A percentile compares a stretch with the other conserved stretches of the same genome.
phyloP scores from a whole-genome alignment of 2,113 vertebrate genomes.

The Aleadryas rufinucha region DNA sequence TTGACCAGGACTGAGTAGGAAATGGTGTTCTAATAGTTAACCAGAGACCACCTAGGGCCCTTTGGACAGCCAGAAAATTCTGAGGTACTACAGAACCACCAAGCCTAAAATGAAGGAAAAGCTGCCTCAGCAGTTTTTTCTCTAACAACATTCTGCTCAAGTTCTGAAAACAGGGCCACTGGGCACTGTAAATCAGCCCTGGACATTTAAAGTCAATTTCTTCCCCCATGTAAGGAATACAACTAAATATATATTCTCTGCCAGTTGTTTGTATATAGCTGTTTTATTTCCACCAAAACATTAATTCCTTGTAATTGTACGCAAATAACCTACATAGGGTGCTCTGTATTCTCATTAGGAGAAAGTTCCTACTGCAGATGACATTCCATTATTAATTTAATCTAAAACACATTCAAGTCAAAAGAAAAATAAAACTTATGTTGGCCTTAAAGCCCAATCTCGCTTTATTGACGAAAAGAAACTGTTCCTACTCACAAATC shows the following conservation, averaged over 20 bases:
- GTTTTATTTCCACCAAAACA: background rate
- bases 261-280: background rate
- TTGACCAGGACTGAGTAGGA: background rate
- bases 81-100: background rate
- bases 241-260: background rate
- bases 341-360: background rate
- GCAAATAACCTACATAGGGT: background rate
- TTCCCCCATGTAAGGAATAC: background rate
- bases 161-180: background rate
- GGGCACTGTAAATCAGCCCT: background rate
- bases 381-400: background rate
- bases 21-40: background rate
- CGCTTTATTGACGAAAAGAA: background rate
- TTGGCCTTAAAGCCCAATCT: background rate
- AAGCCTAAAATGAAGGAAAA: background rate
- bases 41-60: background rate
- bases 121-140: background rate
- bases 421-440: background rate
- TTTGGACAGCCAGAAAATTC: background rate
- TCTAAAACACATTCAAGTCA: background rate
- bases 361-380: background rate
- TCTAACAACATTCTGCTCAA: background rate
- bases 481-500: slow-evolving; percentile 70
- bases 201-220: background rate
- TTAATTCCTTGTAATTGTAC: background rate